Conservation (phyloP, 1,140 invertebrate species). For the Drosophila kanapiae region DNA sequence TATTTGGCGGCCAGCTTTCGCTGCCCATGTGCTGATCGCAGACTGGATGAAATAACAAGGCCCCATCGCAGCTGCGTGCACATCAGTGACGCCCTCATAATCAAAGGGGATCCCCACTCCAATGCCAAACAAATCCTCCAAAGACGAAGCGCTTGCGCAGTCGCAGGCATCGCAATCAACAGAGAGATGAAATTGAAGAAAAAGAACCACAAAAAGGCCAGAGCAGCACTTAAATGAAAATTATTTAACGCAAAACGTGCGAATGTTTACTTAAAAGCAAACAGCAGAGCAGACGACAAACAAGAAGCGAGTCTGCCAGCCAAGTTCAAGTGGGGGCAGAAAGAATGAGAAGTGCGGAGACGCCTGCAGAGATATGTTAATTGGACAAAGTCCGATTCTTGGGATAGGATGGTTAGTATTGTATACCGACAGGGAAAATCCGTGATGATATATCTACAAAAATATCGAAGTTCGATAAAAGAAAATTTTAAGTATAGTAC, state of each 20-base stretch:
- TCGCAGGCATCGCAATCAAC: slow-evolving; percentile 32
- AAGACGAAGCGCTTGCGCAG: slow-evolving; percentile 45
- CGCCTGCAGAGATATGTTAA: slow-evolving; percentile 1
- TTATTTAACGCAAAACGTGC: slow-evolving; percentile 67
- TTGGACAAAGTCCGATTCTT: slow-evolving; percentile 5
- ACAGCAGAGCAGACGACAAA: slow-evolving; percentile 21
- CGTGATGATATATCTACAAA: no score
- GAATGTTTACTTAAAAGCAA: slow-evolving; percentile 62
- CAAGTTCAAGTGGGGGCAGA: slow-evolving; percentile 4
- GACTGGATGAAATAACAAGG: slow-evolving; percentile 69
- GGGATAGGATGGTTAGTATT: neutral
- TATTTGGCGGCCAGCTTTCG: slow-evolving; percentile 3
- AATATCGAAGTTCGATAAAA: no score
- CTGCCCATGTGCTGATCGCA: slow-evolving; percentile 50
- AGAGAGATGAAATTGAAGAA: slow-evolving; percentile 5
- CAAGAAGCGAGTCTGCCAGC: slow-evolving; percentile 13
- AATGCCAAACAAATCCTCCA: slow-evolving; percentile 3
- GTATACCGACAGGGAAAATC: no score
- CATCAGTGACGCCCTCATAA: slow-evolving; percentile 68
- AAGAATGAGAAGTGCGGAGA: slow-evolving; percentile 5
- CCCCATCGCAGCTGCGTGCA: slow-evolving; percentile 27
- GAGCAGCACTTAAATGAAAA: slow-evolving; percentile 60
- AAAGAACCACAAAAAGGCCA: slow-evolving; percentile 11
- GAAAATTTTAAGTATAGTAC: no score
- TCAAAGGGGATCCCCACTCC: slow-evolving; percentile 43